phyloP scores from a whole-genome alignment of 2,888 invertebrate genomes.

The Ephialtes manifestator region DNA sequence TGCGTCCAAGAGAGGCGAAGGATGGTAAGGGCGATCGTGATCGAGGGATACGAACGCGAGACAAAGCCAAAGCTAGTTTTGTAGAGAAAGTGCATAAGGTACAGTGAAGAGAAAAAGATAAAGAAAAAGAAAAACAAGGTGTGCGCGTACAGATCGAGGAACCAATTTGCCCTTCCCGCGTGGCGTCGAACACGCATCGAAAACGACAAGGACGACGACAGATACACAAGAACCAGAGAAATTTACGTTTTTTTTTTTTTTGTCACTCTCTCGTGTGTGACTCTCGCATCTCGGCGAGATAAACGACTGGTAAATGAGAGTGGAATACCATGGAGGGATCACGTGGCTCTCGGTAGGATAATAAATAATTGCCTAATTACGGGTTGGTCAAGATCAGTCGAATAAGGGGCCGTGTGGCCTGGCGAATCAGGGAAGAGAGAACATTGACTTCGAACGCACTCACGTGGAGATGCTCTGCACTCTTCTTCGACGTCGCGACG shows the following conservation, averaged over 20 bases:
- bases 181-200: slow-evolving; percentile 44
- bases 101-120: too few relatives aligned
- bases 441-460: slow-evolving; percentile 1
- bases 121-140: background rate
- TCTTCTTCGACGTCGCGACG: background rate
- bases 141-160: background rate
- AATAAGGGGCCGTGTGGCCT: slow-evolving; percentile 41
- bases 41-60: slow-evolving; percentile 25
- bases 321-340: slow-evolving; percentile 39
- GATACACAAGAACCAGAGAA: slow-evolving; percentile 11
- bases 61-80: slow-evolving; percentile 11
- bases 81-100: slow-evolving; percentile 6
- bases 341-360: slow-evolving; percentile 35
- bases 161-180: slow-evolving; percentile 55
- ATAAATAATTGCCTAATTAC: slow-evolving; percentile 72
- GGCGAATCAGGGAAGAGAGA: background rate
- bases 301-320: slow-evolving; percentile 58
- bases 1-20: slow-evolving; percentile 14
- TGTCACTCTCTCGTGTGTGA: slow-evolving; percentile 42
- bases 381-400: slow-evolving; percentile 58
- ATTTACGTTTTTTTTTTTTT: slow-evolving; percentile 2
- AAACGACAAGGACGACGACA: slow-evolving; percentile 24
- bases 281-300: slow-evolving; percentile 51
- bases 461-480: background rate
- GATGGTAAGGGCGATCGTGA: slow-evolving; percentile 14